Evolutionary conservation across 2,888 invertebrate species (phyloP).

Genomic region (Drosophila antonietae): DNA sequence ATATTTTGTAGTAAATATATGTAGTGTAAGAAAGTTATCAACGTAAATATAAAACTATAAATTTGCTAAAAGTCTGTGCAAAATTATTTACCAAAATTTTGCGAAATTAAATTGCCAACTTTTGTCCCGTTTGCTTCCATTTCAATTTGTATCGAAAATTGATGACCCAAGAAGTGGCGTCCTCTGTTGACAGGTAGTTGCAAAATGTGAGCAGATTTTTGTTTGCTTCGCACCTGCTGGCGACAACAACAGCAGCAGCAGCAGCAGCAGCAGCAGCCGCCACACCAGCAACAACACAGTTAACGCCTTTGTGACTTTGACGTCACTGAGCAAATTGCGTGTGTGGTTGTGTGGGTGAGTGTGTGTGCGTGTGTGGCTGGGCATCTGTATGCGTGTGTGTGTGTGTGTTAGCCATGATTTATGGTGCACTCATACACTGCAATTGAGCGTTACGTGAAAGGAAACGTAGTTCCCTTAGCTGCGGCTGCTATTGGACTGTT

Average conservation of each 20-base stretch:
- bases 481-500: constrained; percentile 8
- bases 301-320: constrained; percentile 57
- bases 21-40: too few species aligned
- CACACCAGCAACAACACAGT: constrained; percentile 34
- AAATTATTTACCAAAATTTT: background rate
- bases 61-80: background rate
- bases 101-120: background rate
- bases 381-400: constrained; percentile 4
- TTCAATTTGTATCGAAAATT: constrained; percentile 22
- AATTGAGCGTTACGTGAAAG: constrained; percentile 49
- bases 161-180: constrained; percentile 33
- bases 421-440: constrained; percentile 54
- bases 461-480: constrained; percentile 14
- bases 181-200: constrained; percentile 18
- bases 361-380: constrained; percentile 3
- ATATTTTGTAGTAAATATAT: background rate
- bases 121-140: background rate
- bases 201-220: background rate
- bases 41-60: background rate
- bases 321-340: constrained; percentile 43
- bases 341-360: constrained; percentile 6
- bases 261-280: background rate
- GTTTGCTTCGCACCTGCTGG: constrained; percentile 24
- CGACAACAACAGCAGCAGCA: background rate
- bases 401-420: constrained; percentile 49